Evolutionary conservation across 2,888 invertebrate genomes (phyloP).

Genomic region (Thera britannica): DNA sequence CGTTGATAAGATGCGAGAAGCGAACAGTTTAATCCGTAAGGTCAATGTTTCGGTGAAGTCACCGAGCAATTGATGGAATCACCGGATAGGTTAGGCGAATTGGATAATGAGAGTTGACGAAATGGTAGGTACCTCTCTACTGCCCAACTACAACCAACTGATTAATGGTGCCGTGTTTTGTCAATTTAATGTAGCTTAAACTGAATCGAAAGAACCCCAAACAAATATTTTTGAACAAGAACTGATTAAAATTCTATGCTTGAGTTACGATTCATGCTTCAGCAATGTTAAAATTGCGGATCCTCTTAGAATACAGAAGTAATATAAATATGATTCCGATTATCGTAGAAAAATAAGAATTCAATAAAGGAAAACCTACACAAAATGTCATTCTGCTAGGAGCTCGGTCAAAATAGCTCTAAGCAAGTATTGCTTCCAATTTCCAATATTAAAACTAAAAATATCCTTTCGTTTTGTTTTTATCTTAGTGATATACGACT

Average conservation of each 20-base stretch:
- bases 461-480: not conserved
- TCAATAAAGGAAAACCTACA: not conserved
- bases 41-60: constrained; percentile 82
- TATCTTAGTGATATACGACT: not conserved
- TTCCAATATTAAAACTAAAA: not conserved
- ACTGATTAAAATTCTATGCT: no score
- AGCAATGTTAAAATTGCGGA: not conserved
- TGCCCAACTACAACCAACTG: constrained; percentile 11
- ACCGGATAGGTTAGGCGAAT: constrained; percentile 44
- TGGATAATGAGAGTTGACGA: constrained; percentile 44
- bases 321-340: not conserved
- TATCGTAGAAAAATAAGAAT: constrained; percentile 8
- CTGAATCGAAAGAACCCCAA: not conserved
- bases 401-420: not conserved
- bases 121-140: constrained; percentile 12
- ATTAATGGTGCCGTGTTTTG: constrained; percentile 2
- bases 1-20: constrained; percentile 41
- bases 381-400: not conserved
- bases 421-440: not conserved
- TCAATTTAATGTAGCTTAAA: not conserved
- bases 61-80: constrained; percentile 61
- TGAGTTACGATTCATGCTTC: not conserved
- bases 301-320: not conserved
- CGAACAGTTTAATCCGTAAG: constrained; percentile 51
- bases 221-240: no score